Percentiles rank a stretch among this genome's conserved stretches.
These are phyloP conservation scores for Lasius fuliginosus DNA, from an alignment of 2,888 invertebrate species.

Conservation along the genomic window DNA sequence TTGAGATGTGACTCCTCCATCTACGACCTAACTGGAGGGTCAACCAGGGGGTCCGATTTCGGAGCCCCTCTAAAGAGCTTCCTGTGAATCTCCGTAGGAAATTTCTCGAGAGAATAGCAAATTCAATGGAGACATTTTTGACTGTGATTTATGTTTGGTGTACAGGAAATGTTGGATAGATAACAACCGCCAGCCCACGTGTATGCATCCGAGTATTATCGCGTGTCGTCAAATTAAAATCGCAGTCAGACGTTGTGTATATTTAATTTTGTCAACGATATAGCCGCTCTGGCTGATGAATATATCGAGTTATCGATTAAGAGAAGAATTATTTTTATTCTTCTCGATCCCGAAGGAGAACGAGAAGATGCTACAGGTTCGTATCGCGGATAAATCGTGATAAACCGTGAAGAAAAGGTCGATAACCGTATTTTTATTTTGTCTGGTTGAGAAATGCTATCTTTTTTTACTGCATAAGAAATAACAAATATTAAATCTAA, in stretches of 20 bases:
- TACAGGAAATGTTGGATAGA: constrained; percentile 65
- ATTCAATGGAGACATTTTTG: constrained; percentile 14
- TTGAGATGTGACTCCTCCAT: constrained; percentile 30
- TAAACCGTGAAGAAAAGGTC: background rate
- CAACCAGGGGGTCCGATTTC: constrained; percentile 15
- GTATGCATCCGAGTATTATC: constrained; percentile 66
- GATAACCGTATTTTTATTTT: background rate
- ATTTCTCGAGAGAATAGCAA: background rate
- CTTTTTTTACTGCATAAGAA: background rate
- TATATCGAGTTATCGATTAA: constrained; percentile 28
- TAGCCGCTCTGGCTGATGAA: background rate
- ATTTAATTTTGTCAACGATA: constrained; percentile 22
- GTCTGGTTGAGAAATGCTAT: background rate
- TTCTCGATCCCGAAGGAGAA: background rate
- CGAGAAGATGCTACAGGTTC: background rate
- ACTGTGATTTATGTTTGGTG: constrained; percentile 9
- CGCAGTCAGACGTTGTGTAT: constrained; percentile 13
- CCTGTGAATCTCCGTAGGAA: constrained; percentile 19
- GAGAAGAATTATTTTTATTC: constrained; percentile 4
- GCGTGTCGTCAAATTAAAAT: constrained; percentile 64
- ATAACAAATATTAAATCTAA: background rate
- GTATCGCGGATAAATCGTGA: background rate
- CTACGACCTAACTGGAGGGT: constrained; percentile 21
- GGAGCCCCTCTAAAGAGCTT: constrained; percentile 2
- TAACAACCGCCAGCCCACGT: constrained; percentile 66